Conservation (phyloP, 2,797 vertebrate species). For the Distichodus sexfasciatus region DNA sequence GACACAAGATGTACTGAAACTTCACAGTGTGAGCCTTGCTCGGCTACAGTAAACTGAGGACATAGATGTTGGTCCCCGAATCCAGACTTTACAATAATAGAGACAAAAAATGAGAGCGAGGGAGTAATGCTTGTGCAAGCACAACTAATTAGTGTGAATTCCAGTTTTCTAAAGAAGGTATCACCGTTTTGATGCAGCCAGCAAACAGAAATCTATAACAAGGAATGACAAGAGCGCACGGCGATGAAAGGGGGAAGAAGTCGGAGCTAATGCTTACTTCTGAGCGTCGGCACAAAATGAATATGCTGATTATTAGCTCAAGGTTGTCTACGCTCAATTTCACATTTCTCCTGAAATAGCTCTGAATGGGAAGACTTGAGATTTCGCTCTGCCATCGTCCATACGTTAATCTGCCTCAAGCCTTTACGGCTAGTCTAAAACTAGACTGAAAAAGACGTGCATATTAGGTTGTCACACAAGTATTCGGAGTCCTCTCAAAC, state of each 20-base stretch:
- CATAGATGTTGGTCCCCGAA: not conserved
- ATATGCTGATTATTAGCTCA: too few species aligned
- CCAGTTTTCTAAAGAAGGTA: not conserved
- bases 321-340: too few species aligned
- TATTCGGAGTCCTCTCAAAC: slow-evolving; percentile 68
- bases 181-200: not conserved
- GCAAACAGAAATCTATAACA: not conserved
- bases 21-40: slow-evolving; percentile 25
- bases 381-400: not conserved
- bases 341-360: not conserved
- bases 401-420: not conserved
- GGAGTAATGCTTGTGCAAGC: not conserved
- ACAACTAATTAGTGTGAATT: not conserved
- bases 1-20: slow-evolving; percentile 42
- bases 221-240: not conserved
- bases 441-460: slow-evolving; percentile 6
- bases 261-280: too few species aligned
- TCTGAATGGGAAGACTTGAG: not conserved
- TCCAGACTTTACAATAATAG: not conserved
- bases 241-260: too few species aligned
- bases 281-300: too few species aligned
- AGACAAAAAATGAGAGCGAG: not conserved
- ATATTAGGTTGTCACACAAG: slow-evolving; percentile 24
- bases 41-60: not conserved
- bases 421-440: too few species aligned